Conservation (phyloP, 2,113 vertebrate species). For the Dipodomys merriami region DNA sequence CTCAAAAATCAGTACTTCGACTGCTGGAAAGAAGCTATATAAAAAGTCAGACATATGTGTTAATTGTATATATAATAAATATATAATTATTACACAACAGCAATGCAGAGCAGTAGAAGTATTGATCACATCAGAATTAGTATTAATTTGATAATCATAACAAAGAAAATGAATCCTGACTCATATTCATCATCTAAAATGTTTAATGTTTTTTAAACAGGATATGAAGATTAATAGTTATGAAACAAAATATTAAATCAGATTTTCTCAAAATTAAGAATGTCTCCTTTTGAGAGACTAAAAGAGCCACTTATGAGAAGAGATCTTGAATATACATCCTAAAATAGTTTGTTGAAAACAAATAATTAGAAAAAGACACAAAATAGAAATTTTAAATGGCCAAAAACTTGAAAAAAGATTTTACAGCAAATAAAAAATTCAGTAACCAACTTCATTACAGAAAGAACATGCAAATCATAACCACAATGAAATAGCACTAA, state of each 20-base stretch:
- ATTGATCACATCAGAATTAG: not conserved
- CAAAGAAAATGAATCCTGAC: not conserved
- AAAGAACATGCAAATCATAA: slow-evolving; percentile 17
- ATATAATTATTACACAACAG: not conserved
- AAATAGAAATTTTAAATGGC: not conserved
- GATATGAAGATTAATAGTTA: not conserved
- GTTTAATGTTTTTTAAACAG: not conserved
- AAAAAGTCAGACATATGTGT: not conserved
- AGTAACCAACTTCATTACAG: not conserved
- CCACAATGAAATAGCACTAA: not conserved
- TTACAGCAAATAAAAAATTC: not conserved
- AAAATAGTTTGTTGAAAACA: not conserved
- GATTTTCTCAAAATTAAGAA: not conserved
- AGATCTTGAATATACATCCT: not conserved
- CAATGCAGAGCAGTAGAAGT: not conserved
- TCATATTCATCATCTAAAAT: not conserved
- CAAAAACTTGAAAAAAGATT: not conserved
- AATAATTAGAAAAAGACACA: not conserved
- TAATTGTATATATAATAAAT: not conserved
- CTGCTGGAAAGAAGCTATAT: not conserved
- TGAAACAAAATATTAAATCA: not conserved
- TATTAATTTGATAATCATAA: not conserved
- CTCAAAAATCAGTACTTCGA: not conserved
- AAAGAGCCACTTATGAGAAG: not conserved
- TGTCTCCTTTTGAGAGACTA: not conserved